These are phyloP conservation scores for Drosophila ironensis DNA, from an alignment of 1,140 invertebrate species.

Conservation along the genomic window DNA sequence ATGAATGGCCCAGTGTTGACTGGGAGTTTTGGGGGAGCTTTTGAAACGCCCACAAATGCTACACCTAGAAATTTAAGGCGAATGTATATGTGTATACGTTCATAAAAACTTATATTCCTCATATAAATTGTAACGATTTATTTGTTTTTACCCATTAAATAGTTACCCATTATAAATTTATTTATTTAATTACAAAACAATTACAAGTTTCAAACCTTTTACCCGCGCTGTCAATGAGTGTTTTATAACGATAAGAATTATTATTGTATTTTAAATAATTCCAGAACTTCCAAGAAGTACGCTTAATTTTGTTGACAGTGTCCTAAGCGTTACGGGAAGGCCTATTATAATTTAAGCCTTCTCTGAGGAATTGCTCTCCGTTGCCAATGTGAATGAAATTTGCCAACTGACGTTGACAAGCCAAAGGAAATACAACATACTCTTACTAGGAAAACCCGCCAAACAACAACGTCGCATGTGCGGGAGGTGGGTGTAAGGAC, in stretches of 20 bases:
- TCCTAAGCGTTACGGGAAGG: neutral
- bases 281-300: too few species aligned
- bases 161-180: too few species aligned
- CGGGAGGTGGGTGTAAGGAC: neutral
- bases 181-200: too few species aligned
- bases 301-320: neutral
- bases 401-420: conserved; percentile 24
- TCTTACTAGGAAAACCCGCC: conserved; percentile 2
- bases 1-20: conserved; percentile 41
- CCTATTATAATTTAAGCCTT: conserved; percentile 43
- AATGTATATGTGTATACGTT: too few species aligned
- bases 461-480: conserved; percentile 3
- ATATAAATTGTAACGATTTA: too few species aligned
- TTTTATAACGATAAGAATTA: too few species aligned
- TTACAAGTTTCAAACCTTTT: too few species aligned
- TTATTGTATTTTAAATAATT: too few species aligned
- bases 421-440: conserved; percentile 14
- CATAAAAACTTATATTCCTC: too few species aligned
- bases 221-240: too few species aligned
- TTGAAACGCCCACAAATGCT: conserved; percentile 28
- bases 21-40: neutral
- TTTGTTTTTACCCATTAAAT: too few species aligned
- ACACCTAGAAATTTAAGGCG: too few species aligned
- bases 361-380: conserved; percentile 8
- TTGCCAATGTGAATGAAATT: conserved; percentile 57